A percentile compares a stretch with the other conserved stretches of the same genome.
Evolutionary conservation across 1,140 invertebrate species (phyloP).

Genomic region (Bicyclus anynana): DNA sequence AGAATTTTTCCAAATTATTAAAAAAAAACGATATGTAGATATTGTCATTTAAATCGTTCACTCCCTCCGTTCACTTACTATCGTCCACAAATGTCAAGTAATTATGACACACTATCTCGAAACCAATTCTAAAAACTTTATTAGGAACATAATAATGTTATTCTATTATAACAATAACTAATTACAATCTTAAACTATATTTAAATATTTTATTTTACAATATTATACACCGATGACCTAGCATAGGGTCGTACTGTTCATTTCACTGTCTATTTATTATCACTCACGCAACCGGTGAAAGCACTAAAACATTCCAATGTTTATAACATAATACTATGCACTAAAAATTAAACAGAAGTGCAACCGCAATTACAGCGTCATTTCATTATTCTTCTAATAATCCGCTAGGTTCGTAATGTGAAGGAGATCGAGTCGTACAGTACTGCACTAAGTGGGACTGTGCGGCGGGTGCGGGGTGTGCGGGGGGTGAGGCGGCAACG

Average conservation of each 20-base stretch:
- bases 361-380: conserved; percentile 22
- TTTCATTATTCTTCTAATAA: conserved; percentile 1
- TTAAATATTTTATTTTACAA: conserved; percentile 70
- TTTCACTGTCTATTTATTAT: conserved; percentile 13
- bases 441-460: conserved; percentile 74
- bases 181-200: conserved; percentile 64
- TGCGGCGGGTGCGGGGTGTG: conserved; percentile 69
- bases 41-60: conserved; percentile 7
- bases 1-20: conserved; percentile 21
- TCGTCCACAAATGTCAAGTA: neutral
- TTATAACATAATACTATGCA: conserved; percentile 5
- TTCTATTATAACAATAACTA: conserved; percentile 60
- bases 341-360: conserved; percentile 15
- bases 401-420: neutral
- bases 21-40: conserved; percentile 18
- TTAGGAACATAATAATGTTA: conserved; percentile 69
- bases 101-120: conserved; percentile 13
- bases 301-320: conserved; percentile 7
- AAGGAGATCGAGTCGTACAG: neutral
- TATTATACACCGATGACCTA: conserved; percentile 52
- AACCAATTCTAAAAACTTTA: conserved; percentile 60
- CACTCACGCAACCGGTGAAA: conserved; percentile 7
- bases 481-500: conserved; percentile 50
- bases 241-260: conserved; percentile 7
- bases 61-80: neutral